These are phyloP conservation scores for Spheniscus mendiculus DNA, from an alignment of 2,113 vertebrate genomes.

Conservation along the genomic window DNA sequence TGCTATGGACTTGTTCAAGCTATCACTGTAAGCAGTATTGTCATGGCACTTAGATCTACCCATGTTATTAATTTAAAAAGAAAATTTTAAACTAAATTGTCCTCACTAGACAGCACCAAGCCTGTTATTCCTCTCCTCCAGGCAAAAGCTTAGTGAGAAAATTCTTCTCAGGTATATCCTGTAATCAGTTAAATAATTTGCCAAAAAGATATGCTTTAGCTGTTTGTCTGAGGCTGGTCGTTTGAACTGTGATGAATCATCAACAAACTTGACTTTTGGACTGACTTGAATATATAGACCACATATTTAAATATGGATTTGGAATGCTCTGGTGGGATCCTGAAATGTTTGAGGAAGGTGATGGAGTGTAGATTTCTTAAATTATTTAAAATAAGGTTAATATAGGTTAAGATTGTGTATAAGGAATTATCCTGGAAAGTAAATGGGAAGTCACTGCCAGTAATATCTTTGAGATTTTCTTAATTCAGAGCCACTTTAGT, in stretches of 20 bases:
- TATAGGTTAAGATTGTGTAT: neutral
- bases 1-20: neutral
- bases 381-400: neutral
- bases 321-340: neutral
- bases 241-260: neutral
- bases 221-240: neutral
- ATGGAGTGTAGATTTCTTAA: neutral
- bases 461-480: neutral
- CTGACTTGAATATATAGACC: neutral
- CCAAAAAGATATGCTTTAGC: neutral
- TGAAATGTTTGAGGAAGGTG: neutral
- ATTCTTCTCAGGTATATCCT: neutral
- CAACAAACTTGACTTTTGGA: neutral
- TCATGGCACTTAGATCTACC: neutral
- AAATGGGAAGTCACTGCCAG: neutral
- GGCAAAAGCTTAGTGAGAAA: neutral
- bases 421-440: neutral
- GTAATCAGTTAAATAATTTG: neutral
- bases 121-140: neutral
- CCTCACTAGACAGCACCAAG: neutral
- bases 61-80: neutral
- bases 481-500: neutral
- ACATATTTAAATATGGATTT: neutral
- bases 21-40: neutral
- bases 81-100: neutral